These are phyloP conservation scores for Anastrepha ludens DNA, from an alignment of 1,140 invertebrate genomes.

Conservation along the genomic window DNA sequence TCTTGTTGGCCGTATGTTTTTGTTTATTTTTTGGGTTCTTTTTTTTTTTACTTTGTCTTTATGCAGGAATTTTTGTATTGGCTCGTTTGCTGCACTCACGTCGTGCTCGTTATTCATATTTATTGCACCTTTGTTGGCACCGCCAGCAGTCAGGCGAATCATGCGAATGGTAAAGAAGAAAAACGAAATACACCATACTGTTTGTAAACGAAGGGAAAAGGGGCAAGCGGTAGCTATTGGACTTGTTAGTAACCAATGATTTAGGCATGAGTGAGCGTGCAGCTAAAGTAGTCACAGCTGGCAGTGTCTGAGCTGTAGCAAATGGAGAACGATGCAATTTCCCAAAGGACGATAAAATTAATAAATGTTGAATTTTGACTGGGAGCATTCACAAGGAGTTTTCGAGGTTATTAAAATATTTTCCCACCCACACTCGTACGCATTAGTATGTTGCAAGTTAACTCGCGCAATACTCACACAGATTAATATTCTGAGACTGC, in stretches of 20 bases:
- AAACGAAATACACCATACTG: not conserved
- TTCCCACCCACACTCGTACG: too few species aligned
- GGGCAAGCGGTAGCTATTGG: not conserved
- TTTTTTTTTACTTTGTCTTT: not conserved
- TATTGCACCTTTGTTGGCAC: constrained; percentile 26
- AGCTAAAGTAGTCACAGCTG: not conserved
- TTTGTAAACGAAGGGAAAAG: not conserved
- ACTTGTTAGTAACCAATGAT: not conserved
- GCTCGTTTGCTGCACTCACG: constrained; percentile 30
- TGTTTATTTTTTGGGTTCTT: not conserved
- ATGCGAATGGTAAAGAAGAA: not conserved
- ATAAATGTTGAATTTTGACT: too few species aligned
- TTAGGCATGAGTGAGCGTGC: not conserved
- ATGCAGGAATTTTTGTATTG: not conserved
- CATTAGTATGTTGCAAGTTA: too few species aligned
- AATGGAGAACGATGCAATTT: not conserved
- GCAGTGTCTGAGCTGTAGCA: not conserved
- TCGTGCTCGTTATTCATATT: constrained; percentile 28
- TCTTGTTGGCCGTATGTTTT: not conserved
- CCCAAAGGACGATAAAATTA: too few species aligned
- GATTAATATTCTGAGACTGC: too few species aligned
- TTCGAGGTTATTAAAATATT: too few species aligned
- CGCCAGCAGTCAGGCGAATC: not conserved
- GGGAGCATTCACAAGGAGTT: too few species aligned
- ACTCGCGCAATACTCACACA: too few species aligned